Evolutionary conservation across 2,113 vertebrate species (phyloP).

Genomic region (Epinephelus fuscoguttatus): DNA sequence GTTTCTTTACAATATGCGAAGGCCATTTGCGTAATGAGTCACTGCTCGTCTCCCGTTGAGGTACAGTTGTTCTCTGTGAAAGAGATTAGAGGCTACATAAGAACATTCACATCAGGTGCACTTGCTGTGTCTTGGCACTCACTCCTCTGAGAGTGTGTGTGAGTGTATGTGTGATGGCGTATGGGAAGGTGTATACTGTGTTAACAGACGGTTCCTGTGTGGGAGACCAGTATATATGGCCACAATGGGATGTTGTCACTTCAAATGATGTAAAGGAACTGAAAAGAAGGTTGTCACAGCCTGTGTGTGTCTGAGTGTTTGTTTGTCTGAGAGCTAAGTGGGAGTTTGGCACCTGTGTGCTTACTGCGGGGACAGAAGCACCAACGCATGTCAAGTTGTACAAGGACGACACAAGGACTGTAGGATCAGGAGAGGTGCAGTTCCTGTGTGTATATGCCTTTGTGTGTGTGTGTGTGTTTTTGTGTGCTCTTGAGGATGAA

Average conservation of each 20-base stretch:
- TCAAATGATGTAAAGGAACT: conserved; percentile 27
- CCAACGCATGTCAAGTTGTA: conserved; percentile 37
- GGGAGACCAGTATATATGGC: conserved; percentile 9
- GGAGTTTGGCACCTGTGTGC: conserved; percentile 34
- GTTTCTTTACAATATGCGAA: conserved; percentile 1
- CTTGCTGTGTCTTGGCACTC: conserved; percentile 17
- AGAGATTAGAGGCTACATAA: conserved; percentile 25
- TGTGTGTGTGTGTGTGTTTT: background rate
- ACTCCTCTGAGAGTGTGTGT: conserved; percentile 3
- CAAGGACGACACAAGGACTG: conserved; percentile 32
- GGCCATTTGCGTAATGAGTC: conserved; percentile 45
- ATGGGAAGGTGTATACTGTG: conserved; percentile 21
- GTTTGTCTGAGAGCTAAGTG: conserved; percentile 31
- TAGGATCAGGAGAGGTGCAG: conserved; percentile 6
- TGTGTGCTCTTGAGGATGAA: background rate
- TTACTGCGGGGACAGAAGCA: conserved; percentile 38
- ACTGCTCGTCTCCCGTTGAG: conserved; percentile 21
- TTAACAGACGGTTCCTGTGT: conserved; percentile 29
- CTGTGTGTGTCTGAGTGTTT: conserved; percentile 6
- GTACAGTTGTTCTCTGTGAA: conserved; percentile 43
- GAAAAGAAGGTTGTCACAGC: conserved; percentile 19
- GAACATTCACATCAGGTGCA: conserved; percentile 32
- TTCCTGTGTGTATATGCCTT: background rate
- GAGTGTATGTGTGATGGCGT: conserved; percentile 1
- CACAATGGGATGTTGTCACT: conserved; percentile 35